phyloP scores from a whole-genome alignment of 2,797 vertebrate genomes.

The Amphiprion clarkii region DNA sequence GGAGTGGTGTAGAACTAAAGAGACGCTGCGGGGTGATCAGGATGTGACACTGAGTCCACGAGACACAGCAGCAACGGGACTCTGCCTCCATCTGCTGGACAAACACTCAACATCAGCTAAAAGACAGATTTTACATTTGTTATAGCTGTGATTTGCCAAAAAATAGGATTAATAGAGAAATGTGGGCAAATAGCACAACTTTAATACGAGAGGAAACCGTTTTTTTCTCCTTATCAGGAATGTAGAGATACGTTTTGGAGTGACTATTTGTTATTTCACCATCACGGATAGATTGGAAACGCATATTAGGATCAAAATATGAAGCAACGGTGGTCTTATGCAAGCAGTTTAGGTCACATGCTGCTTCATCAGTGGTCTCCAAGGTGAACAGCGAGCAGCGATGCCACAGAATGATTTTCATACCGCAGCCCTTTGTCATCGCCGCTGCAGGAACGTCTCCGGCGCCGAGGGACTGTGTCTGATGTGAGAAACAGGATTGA shows the following conservation, averaged over 20 bases:
- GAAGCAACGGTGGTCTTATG: background rate
- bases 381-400: background rate
- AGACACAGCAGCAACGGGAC: constrained; percentile 3
- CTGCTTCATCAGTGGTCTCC: constrained; percentile 17
- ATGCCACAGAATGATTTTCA: background rate
- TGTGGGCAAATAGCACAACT: background rate
- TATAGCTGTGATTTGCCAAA: background rate
- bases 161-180: background rate
- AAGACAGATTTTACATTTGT: background rate
- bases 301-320: background rate
- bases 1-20: constrained; percentile 19
- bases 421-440: background rate
- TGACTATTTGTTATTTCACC: no score
- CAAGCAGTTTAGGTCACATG: background rate
- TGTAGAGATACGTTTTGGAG: no score
- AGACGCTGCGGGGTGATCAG: constrained; percentile 7
- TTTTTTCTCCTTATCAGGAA: background rate
- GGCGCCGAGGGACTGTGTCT: background rate
- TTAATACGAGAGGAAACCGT: background rate
- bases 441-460: background rate
- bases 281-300: background rate
- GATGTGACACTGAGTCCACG: background rate
- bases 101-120: background rate
- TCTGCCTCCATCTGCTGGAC: constrained; percentile 73
- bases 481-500: background rate